Evolutionary conservation across 2,113 vertebrate genomes (phyloP).

Genomic region (Labeo catla): DNA sequence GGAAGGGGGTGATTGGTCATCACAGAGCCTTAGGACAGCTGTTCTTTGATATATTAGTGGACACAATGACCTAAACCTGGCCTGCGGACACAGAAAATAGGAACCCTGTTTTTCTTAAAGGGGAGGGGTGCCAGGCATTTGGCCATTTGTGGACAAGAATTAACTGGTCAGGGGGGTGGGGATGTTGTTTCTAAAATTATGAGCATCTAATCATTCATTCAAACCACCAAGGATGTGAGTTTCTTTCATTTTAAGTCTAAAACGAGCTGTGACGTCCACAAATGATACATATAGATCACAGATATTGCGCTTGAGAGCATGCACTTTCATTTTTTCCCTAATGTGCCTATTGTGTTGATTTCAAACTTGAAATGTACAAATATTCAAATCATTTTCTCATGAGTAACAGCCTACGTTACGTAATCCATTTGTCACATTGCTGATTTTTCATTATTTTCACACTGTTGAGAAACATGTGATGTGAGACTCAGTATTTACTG

Average conservation of each 20-base stretch:
- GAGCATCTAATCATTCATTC: conserved; percentile 71
- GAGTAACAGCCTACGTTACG: neutral
- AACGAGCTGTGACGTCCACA: neutral
- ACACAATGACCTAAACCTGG: conserved; percentile 82
- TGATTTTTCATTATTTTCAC: neutral
- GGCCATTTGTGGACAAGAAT: conserved; percentile 77
- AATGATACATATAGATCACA: neutral
- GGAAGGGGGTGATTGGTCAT: conserved; percentile 79
- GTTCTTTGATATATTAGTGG: conserved; percentile 85
- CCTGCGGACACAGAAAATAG: conserved; percentile 80
- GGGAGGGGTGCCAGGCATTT: conserved; percentile 57
- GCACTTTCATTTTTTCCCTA: neutral
- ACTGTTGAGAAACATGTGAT: neutral
- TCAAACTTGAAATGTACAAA: neutral
- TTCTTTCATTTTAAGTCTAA: neutral
- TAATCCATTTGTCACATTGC: neutral
- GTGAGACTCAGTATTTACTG: conserved; percentile 14
- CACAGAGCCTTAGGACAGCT: conserved; percentile 79
- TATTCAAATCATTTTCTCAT: neutral
- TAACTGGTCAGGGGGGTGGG: conserved; percentile 64
- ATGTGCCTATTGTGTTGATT: neutral
- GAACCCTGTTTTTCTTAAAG: conserved; percentile 75
- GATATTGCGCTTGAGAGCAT: neutral
- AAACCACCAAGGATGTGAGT: neutral
- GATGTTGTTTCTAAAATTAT: conserved; percentile 77